Evolutionary conservation across 2,113 vertebrate genomes (phyloP).

Genomic region (Hydropotes inermis): DNA sequence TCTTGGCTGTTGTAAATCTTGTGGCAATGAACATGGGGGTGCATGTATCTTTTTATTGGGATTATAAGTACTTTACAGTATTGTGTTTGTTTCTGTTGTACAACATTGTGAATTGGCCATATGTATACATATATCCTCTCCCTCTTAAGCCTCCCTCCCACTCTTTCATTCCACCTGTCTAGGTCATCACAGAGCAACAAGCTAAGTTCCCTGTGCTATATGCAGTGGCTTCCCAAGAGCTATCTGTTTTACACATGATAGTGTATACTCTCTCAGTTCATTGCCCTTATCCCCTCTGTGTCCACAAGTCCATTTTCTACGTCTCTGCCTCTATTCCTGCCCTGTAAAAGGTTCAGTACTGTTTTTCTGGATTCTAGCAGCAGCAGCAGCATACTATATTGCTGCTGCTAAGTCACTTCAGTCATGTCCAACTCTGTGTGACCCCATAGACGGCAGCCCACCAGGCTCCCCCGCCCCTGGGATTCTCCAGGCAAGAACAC

Average conservation of each 20-base stretch:
- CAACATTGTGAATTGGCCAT: neutral
- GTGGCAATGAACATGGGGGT: neutral
- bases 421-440: too few relatives aligned
- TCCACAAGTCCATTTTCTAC: neutral
- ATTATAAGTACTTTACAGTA: neutral
- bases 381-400: too few relatives aligned
- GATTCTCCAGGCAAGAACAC: too few relatives aligned
- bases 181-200: neutral
- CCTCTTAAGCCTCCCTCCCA: neutral
- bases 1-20: neutral
- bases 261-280: neutral
- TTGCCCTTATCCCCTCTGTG: neutral
- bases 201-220: neutral
- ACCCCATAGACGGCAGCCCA: too few relatives aligned
- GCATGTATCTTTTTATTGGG: neutral
- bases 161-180: neutral
- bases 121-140: neutral
- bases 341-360: neutral
- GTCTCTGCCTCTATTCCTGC: neutral
- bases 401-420: too few relatives aligned
- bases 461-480: too few relatives aligned
- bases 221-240: fast-evolving
- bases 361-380: neutral
- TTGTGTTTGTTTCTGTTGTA: neutral
- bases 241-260: neutral